Conservation (phyloP, 2,888 invertebrate genomes). For the Leptinotarsa rubiginosa region DNA sequence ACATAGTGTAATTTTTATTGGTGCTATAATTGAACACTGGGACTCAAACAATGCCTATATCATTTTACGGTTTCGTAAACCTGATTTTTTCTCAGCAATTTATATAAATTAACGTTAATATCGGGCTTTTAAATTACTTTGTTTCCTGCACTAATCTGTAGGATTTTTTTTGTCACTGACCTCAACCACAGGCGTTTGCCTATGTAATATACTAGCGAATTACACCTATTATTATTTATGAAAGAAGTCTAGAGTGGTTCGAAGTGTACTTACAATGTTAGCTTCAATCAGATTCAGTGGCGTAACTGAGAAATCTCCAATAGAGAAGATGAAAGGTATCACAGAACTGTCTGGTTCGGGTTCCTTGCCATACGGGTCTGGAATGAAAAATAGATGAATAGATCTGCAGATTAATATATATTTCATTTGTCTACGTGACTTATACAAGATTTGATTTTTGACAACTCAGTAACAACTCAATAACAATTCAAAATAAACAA, state of each 20-base stretch:
- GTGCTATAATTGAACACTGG: slow-evolving; percentile 23
- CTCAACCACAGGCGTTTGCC: not conserved
- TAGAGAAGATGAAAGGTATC: not conserved
- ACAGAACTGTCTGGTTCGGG: too few species aligned
- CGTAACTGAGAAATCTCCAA: not conserved
- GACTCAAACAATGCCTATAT: slow-evolving; percentile 31
- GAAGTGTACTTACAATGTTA: not conserved
- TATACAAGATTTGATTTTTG: too few species aligned
- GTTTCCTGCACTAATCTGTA: slow-evolving; percentile 25
- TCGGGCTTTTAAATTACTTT: slow-evolving; percentile 15
- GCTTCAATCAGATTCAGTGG: not conserved
- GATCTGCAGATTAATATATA: too few species aligned
- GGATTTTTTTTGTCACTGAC: slow-evolving; percentile 18
- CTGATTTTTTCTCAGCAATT: slow-evolving; percentile 34
- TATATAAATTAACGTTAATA: slow-evolving; percentile 31
- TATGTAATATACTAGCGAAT: not conserved
- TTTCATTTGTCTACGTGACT: too few species aligned
- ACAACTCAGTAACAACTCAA: too few species aligned
- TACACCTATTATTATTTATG: not conserved
- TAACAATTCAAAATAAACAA: too few species aligned
- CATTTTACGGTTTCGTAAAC: slow-evolving; percentile 32
- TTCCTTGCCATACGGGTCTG: not conserved
- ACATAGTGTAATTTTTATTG: not conserved
- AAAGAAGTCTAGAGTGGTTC: not conserved
- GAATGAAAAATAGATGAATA: not conserved